Evolutionary conservation across 2,113 vertebrate genomes (phyloP), one percentile per base, ranked within the genome.

Genomic region (Acrocephalus arundinaceus): DNA sequence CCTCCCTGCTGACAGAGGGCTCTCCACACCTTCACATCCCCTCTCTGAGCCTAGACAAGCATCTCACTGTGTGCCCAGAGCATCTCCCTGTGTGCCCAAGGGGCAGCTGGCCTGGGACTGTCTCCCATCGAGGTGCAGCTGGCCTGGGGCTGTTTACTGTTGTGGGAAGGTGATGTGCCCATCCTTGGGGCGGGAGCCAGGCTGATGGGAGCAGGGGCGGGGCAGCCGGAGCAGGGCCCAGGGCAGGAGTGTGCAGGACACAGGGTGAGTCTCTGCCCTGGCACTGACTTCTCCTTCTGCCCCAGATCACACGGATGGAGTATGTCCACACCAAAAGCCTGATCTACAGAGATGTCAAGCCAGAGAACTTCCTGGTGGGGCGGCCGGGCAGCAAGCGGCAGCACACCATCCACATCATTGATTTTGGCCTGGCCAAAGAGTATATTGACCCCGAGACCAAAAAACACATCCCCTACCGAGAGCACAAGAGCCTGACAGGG

Each of bases 391-490:
- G 98, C 98, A 99, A 99, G 97, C 97, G 99, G 94, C 99, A 99
- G 95, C 99, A 99, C 96, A 99, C 99, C 94, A 99, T 99, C 97
- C 99, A 99, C 98, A 99, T 99, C 96, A 99, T 99, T 8, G 99
- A 99, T 98, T 99, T 99, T 93, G 99, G 99, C 97, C 98, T 99
- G 98, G 99, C 99, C 98, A 99, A 99, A 98, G 99, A 99, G 97
- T 99, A 99, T 96, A 99, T 99, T 31, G 99, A 99, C 97, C 99
- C 99, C 0, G 99, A 99, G 98, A 99, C 99, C 98, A 99, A 99
- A 99, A 99, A 99, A 98, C 99, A 99, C 98, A 99, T 99, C 98
- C 99, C 99, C 4, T 99, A 99, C 98, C 98, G 99, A 96, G 99
- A 99, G 98, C 99, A 99, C 98, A 99, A 99, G 98, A 99, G 99